These are phyloP conservation scores for Drosophila pseudoobscura DNA, from an alignment of 1,140 invertebrate genomes.

Conservation along the genomic window DNA sequence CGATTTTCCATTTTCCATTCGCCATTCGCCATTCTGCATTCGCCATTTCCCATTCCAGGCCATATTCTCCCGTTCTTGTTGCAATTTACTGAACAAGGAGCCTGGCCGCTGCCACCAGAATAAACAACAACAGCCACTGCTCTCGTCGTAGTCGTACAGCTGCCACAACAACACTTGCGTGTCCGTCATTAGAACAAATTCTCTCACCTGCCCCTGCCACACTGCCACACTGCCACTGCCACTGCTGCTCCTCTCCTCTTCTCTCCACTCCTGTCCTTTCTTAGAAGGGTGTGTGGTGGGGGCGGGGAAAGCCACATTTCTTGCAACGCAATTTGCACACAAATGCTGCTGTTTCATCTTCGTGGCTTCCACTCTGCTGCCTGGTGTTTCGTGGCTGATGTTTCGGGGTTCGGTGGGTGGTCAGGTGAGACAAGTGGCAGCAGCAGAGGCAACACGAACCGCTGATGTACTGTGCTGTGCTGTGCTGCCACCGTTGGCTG, in stretches of 20 bases:
- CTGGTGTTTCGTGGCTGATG: conserved; percentile 27
- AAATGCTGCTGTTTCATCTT: conserved; percentile 76
- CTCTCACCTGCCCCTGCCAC: conserved; percentile 63
- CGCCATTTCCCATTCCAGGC: conserved; percentile 2
- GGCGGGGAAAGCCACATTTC: conserved; percentile 25
- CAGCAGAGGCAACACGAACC: conserved; percentile 22
- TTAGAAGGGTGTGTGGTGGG: too few relatives aligned
- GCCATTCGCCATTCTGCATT: conserved; percentile 7
- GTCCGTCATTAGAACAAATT: conserved; percentile 82
- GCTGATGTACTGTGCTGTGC: conserved; percentile 13
- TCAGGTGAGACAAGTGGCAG: conserved; percentile 81
- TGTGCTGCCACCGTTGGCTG: conserved; percentile 59
- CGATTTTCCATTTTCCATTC: conserved; percentile 51
- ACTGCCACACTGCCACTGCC: not conserved
- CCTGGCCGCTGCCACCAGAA: conserved; percentile 18
- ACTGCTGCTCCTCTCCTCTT: not conserved
- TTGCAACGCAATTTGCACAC: conserved; percentile 81
- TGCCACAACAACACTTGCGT: conserved; percentile 60
- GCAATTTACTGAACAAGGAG: conserved; percentile 69
- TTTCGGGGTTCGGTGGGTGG: conserved; percentile 57
- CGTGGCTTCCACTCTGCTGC: conserved; percentile 47
- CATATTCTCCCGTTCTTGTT: conserved; percentile 15
- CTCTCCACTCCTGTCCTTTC: too few relatives aligned
- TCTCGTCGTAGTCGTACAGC: conserved; percentile 1
- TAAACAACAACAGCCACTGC: conserved; percentile 20